Evolutionary conservation across 2,888 invertebrate species (phyloP), one percentile per base, ranked within the genome.

Genomic region (Mythimna pallens): DNA sequence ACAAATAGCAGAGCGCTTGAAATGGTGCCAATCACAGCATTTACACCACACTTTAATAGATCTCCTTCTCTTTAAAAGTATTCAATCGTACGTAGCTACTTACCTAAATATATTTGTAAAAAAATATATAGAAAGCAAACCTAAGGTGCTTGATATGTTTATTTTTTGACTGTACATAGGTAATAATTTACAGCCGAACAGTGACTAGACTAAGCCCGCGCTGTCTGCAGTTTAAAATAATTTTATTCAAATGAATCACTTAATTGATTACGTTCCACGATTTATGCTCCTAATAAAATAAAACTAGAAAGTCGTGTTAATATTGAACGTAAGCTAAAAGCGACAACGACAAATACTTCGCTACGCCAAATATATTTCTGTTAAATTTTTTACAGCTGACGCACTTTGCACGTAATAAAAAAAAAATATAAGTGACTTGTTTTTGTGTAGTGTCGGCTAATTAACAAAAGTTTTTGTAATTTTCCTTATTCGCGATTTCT

Each of bases 11-110:
- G 22, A 47, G 36, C 22, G 55, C 62, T 86, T 84, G 85, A 79
- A 73, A 67, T 72, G 67, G 17, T 85, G 86, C 86, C 84, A 85
- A 78, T 66, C 69, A 64, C 47, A 68, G 62, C 65, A 72, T 62
- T 54, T 61, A 63, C 25, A 40, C 6, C 52, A 14, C n/a, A 58
- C 30, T n/a, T 34, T 30, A 30, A 74, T 58, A 58, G 30, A 62
- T 72, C 17, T 43, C 43, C 43, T 69, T 47, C 10, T 64, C n/a
- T 58, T 65, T n/a, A n/a, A 68, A 63, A 57, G 30, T 3, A 43
- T 34, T 55, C 30, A 20, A 12, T 22, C 22, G 10, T 25, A 34
- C 22, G 14, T n/a, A 69, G 4, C 8, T 20, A 70, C 22, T 2
- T 55, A 40, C 5, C 1, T 40, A n/a, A 10, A 36, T 34, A 34